Evolutionary conservation across 2,797 vertebrate genomes (phyloP).

Genomic region (Chloroceryle inda): DNA sequence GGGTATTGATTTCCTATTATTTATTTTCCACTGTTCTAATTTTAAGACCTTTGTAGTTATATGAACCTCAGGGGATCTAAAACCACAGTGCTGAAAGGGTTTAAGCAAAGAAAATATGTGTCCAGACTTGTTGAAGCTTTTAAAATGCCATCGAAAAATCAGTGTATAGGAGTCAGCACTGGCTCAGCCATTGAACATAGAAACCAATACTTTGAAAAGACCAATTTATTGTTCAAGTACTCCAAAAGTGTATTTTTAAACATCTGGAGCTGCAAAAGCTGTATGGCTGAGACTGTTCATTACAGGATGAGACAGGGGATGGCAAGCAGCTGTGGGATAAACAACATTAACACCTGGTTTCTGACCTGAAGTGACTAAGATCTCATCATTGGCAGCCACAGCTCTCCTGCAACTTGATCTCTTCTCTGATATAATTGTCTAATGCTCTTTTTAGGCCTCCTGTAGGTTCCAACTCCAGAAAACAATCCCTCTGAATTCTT

Average conservation of each 20-base stretch:
- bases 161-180: neutral
- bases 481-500: constrained; percentile 12
- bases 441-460: constrained; percentile 49
- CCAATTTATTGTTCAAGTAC: constrained; percentile 40
- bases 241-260: constrained; percentile 54
- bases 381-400: constrained; percentile 31
- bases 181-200: neutral
- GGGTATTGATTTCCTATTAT: neutral
- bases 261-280: constrained; percentile 34
- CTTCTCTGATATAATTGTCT: constrained; percentile 59
- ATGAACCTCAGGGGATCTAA: neutral
- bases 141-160: constrained; percentile 48
- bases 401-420: constrained; percentile 60
- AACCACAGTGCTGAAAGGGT: neutral
- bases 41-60: neutral
- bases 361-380: constrained; percentile 54
- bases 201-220: constrained; percentile 26
- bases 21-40: constrained; percentile 11
- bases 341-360: constrained; percentile 47
- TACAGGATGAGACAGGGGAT: neutral
- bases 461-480: neutral
- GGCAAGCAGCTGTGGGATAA: neutral
- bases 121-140: neutral
- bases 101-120: constrained; percentile 17
- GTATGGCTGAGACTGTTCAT: neutral